A percentile compares a stretch with the other conserved stretches of the same genome.
phyloP scores from a whole-genome alignment of 2,113 vertebrate species.

The Pavo muticus region DNA sequence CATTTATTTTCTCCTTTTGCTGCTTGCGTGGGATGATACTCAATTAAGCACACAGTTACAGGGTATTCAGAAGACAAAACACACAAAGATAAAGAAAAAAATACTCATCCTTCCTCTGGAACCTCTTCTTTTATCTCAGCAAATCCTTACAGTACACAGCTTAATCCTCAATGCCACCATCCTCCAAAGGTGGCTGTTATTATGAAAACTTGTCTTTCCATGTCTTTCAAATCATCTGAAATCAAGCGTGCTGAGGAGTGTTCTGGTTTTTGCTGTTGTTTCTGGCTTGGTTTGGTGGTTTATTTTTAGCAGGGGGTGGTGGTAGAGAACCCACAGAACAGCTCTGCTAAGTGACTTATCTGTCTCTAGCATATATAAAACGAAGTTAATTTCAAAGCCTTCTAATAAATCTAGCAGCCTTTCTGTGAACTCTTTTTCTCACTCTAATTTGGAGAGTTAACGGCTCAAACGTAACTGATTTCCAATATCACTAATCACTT shows the following conservation, averaged over 20 bases:
- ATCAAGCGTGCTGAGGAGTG: background rate
- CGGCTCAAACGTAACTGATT: background rate
- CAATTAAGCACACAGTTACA: background rate
- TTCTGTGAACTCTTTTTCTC: background rate
- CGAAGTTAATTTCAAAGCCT: background rate
- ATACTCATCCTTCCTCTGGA: background rate
- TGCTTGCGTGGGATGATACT: background rate
- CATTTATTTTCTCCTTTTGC: background rate
- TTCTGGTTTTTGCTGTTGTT: accelerated
- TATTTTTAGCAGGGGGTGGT: background rate
- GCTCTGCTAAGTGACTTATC: background rate
- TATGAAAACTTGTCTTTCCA: background rate
- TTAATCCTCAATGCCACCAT: background rate
- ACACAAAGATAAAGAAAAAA: background rate
- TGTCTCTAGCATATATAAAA: background rate
- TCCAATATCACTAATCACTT: background rate
- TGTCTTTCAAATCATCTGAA: background rate
- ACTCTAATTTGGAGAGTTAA: background rate
- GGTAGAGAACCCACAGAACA: background rate
- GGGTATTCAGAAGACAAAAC: background rate
- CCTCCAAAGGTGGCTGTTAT: background rate
- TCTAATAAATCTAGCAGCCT: background rate
- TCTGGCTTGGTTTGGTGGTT: background rate
- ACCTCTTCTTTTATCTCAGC: background rate
- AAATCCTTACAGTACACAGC: background rate